Base-by-base conservation (phyloP, 2,888 invertebrate genomes). In the Malthinus flaveolus region DNA sequence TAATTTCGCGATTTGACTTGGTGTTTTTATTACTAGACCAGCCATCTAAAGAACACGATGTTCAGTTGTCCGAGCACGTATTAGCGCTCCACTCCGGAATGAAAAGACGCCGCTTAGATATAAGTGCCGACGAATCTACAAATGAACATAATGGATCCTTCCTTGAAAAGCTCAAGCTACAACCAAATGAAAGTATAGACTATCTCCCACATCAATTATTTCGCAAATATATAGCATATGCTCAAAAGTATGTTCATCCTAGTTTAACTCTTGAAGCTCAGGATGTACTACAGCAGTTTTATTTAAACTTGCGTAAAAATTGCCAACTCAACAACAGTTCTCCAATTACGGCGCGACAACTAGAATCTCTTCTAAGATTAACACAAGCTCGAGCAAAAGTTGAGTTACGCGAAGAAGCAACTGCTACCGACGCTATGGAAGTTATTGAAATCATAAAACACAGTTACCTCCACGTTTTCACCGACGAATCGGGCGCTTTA, bases 191-290 rank as follows among this genome's bases (percentile, higher is more conserved):
- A 71, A 77, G 79, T 0, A 76, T 89, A 32, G 90, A 94, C 73
- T 80, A 86, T 3, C 79, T 97, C 56, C 92, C 96, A 0, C 82
- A 87, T 48, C 83, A 85, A 49, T 77, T 93, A 45, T 82, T 97
- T 3, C 85, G 94, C 60, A 96, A 95, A 80, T 97, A 95, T 73
- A 90, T 97, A 66, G 91, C 91, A 0, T 97, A 96, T 78, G 93
- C 95, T 0, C 86, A 90, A 61, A 88, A 93, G 75, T 93, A 93
- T 77, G 91, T 95, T 0, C 87, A 90, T 65, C 95, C 97, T 0
- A 84, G 84, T 69, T 81, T 97, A 11, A 87, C 87, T 33, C 75
- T 78, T 0, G 88, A 87, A 50, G 95, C 96, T 1, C 87, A 87
- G 2, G 79, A 80, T 59, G 80, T 87, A 1, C 76, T 95, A 13